phyloP scores from a whole-genome alignment of 2,797 vertebrate genomes.

The Hydrocynus forskahlii region DNA sequence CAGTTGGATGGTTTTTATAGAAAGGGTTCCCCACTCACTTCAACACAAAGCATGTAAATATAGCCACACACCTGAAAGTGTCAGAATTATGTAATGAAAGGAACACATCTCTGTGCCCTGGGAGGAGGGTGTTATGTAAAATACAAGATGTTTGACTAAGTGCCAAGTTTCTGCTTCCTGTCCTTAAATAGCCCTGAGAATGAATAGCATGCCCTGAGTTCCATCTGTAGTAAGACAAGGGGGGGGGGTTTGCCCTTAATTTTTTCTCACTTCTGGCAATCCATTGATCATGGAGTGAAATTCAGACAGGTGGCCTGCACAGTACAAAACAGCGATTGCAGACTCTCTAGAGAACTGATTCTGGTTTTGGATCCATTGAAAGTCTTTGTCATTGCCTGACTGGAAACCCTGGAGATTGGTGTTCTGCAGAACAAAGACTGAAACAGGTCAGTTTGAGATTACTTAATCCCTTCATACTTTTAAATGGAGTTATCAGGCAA shows the following conservation, averaged over 20 bases:
- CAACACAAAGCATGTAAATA: conserved; percentile 11
- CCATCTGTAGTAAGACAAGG: neutral
- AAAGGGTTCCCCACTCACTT: neutral
- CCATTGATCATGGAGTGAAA: neutral
- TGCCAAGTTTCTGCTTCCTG: conserved; percentile 21
- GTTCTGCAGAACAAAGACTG: too few species aligned
- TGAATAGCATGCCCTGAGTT: neutral
- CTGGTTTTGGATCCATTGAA: too few species aligned
- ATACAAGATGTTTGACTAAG: conserved; percentile 26
- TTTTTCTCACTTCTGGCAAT: neutral
- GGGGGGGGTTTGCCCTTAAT: neutral
- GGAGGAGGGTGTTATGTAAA: conserved; percentile 26
- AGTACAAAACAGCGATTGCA: too few species aligned
- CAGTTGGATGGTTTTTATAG: neutral
- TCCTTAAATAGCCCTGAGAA: neutral
- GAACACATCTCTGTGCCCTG: conserved; percentile 4
- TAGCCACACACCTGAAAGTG: conserved; percentile 36
- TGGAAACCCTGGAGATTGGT: too few species aligned
- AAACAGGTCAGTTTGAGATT: too few species aligned
- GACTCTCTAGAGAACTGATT: too few species aligned
- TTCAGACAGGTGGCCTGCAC: too few species aligned
- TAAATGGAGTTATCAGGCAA: too few species aligned
- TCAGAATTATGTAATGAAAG: conserved; percentile 23
- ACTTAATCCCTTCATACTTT: too few species aligned
- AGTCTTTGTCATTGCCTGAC: too few species aligned